Base-by-base conservation (phyloP, 2,888 invertebrate species). In the Sinopyrophorus schimmeli region DNA sequence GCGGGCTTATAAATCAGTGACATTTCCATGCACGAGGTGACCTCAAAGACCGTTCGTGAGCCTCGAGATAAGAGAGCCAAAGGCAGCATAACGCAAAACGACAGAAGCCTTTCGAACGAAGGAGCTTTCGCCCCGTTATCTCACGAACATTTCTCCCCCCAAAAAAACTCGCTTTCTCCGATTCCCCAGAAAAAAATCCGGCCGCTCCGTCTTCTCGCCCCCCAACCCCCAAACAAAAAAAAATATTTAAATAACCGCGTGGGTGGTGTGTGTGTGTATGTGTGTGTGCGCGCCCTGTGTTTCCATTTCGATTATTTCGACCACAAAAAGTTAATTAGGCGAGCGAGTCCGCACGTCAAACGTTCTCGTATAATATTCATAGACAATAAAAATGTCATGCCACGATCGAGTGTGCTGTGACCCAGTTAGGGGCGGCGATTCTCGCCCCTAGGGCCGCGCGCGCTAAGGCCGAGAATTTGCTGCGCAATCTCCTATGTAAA, bases 21-120 rank as follows among this genome's bases (percentile, higher is more conserved):
- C 65, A 65, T 65, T 66, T 66, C 59, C 65, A 65, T 65, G 65
- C 62, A 55, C 55, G 60, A 59, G 64, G 63, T 64, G 65, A 65
- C 64, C 59, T 47, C 43, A 44, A 27, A n/a, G n/a, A n/a, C n/a
- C n/a, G 35, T 21, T 27, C 39, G 61, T 66, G 64, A 65, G 67
- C 66, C 66, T 58, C 62, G 47, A 60, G 59, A 61, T 57, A 64
- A 66, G 66, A 65, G 65, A 65, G 64, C 55, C 60, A 30, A 42
- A 41, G 54, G 32, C 47, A 34, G 34, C 59, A 57, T 64, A 67
- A 67, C 65, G 63, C 54, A 57, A 65, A 63, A 59, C 65, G 66
- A 65, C 65, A 66, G 64, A 60, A 60, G 63, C 59, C 58, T 51
- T 49, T 47, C 47, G 56, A 57, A 58, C 59, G 55, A 53, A 58